phyloP scores from a whole-genome alignment of 2,888 invertebrate species.

The Busseola fusca region DNA sequence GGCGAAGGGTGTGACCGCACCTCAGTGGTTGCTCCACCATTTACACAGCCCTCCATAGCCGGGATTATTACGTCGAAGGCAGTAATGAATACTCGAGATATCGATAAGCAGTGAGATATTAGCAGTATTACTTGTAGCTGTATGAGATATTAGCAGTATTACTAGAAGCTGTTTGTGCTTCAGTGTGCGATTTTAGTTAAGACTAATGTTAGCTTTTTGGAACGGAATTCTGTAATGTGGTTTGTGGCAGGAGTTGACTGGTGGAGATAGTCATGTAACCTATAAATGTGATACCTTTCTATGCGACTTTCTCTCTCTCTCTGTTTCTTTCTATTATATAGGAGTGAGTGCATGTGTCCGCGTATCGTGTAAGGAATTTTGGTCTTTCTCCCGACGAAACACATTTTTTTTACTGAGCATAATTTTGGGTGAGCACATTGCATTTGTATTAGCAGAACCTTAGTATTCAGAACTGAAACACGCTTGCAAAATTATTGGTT shows the following conservation, averaged over 20 bases:
- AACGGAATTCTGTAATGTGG: neutral
- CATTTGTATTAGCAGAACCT: neutral
- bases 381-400: neutral
- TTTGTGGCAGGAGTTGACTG: neutral
- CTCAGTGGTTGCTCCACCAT: conserved; percentile 38
- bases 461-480: neutral
- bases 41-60: conserved; percentile 11
- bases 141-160: neutral
- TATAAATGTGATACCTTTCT: neutral
- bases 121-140: neutral
- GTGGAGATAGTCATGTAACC: neutral
- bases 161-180: neutral
- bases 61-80: conserved; percentile 16
- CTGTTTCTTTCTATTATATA: neutral
- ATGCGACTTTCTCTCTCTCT: neutral
- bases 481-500: neutral
- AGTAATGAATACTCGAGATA: conserved; percentile 44
- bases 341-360: neutral
- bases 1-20: conserved; percentile 52
- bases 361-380: neutral
- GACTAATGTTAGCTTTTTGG: neutral
- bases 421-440: neutral
- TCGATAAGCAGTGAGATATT: conserved; percentile 18
- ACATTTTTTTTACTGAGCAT: neutral
- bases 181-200: neutral